Percentiles rank a stretch among this genome's conserved stretches.
Conservation (phyloP, 1,140 invertebrate species). For the Musca vetustissima region DNA sequence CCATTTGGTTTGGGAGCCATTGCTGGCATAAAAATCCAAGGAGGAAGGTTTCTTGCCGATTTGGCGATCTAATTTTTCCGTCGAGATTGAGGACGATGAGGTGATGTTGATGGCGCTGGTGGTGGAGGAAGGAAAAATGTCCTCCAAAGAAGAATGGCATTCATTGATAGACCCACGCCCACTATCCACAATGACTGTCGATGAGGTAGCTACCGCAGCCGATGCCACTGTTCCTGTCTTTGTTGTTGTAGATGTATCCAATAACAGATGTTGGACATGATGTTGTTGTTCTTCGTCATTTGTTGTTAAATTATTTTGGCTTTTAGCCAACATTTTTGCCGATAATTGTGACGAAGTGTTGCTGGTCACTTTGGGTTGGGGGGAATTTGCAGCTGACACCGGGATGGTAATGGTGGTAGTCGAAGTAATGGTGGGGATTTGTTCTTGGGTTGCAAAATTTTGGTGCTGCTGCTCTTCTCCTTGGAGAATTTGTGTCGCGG, state of each 20-base stretch:
- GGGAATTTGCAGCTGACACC: neutral
- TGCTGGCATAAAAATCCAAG: constrained; percentile 30
- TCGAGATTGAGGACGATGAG: constrained; percentile 10
- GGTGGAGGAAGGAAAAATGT: constrained; percentile 1
- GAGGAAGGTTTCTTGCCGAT: constrained; percentile 23
- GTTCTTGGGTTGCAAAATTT: neutral
- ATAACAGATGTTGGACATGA: neutral
- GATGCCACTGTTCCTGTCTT: neutral
- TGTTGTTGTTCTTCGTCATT: neutral
- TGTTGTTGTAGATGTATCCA: neutral
- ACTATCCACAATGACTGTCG: constrained; percentile 31
- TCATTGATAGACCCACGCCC: constrained; percentile 44
- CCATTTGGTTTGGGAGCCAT: constrained; percentile 42
- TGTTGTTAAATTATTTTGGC: constrained; percentile 19
- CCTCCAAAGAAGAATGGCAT: constrained; percentile 33
- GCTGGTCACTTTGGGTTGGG: neutral
- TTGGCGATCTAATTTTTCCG: constrained; percentile 18
- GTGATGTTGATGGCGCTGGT: constrained; percentile 12
- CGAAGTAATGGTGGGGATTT: neutral
- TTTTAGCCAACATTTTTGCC: neutral
- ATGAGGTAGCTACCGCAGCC: constrained; percentile 1
- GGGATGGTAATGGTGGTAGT: neutral
- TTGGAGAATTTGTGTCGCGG: neutral
- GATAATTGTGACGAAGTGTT: neutral
- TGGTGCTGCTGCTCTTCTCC: neutral